Percentiles rank a stretch among this genome's conserved stretches.
Conservation (phyloP, 2,113 vertebrate species). For the Pseudopipra pipra region DNA sequence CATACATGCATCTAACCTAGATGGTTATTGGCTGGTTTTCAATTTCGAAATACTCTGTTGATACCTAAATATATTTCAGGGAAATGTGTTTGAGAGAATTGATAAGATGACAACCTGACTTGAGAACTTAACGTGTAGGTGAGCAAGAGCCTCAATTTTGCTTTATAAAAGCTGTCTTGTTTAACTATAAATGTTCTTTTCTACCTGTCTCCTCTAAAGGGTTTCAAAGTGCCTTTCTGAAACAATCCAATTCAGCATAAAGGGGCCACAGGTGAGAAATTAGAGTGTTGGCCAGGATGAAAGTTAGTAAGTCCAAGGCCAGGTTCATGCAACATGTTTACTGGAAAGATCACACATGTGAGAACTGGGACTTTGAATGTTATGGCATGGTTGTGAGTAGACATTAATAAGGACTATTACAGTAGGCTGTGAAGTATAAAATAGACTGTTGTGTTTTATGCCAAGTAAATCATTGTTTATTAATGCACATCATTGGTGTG, state of each 20-base stretch:
- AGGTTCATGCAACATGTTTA: not conserved
- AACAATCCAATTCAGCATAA: not conserved
- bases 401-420: not conserved
- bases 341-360: not conserved
- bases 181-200: not conserved
- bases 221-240: not conserved
- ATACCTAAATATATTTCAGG: not conserved
- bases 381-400: not conserved
- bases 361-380: not conserved
- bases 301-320: not conserved
- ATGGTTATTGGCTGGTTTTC: not conserved
- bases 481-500: not conserved
- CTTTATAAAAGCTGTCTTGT: not conserved
- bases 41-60: not conserved
- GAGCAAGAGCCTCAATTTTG: not conserved
- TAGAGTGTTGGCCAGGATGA: not conserved
- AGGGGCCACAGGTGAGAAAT: not conserved
- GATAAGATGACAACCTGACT: not conserved
- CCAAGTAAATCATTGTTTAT: not conserved
- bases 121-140: not conserved
- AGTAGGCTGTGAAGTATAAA: not conserved
- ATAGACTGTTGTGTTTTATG: not conserved
- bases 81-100: not conserved
- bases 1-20: not conserved
- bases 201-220: not conserved